phyloP scores from a whole-genome alignment of 2,113 vertebrate species.

The Lipophrys pholis region DNA sequence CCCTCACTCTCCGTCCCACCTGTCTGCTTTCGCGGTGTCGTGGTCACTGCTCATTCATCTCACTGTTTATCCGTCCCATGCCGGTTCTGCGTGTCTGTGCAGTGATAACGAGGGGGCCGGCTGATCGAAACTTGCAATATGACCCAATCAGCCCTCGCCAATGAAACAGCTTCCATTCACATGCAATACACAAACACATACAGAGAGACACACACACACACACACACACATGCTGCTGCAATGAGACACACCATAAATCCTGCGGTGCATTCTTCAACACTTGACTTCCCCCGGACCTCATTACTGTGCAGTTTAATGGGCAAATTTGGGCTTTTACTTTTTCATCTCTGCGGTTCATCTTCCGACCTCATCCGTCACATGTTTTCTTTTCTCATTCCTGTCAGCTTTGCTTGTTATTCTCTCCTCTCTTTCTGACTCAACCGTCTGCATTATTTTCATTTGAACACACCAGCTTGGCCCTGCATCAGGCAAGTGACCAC shows the following conservation, averaged over 20 bases:
- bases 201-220: conserved; percentile 9
- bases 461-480: background rate
- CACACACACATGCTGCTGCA: conserved; percentile 17
- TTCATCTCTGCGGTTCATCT: conserved; percentile 31
- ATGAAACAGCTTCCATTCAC: conserved; percentile 31
- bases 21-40: conserved; percentile 10
- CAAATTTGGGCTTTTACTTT: conserved; percentile 22
- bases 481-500: too few relatives aligned
- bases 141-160: conserved; percentile 56
- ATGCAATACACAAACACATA: background rate
- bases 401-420: conserved; percentile 1
- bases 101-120: conserved; percentile 53
- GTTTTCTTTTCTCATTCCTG: conserved; percentile 2
- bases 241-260: conserved; percentile 49
- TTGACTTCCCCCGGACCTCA: conserved; percentile 52
- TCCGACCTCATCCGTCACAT: background rate
- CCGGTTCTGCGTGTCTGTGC: background rate
- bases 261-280: conserved; percentile 49
- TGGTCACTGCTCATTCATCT: conserved; percentile 52
- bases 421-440: background rate
- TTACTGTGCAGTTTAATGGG: conserved; percentile 57
- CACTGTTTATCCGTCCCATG: conserved; percentile 46
- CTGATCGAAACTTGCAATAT: conserved; percentile 58
- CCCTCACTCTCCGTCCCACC: background rate
- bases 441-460: background rate